Percentiles rank a stretch among this genome's conserved stretches.
These are phyloP conservation scores for Pteropus rufus DNA, from an alignment of 2,797 vertebrate species.

Conservation along the genomic window DNA sequence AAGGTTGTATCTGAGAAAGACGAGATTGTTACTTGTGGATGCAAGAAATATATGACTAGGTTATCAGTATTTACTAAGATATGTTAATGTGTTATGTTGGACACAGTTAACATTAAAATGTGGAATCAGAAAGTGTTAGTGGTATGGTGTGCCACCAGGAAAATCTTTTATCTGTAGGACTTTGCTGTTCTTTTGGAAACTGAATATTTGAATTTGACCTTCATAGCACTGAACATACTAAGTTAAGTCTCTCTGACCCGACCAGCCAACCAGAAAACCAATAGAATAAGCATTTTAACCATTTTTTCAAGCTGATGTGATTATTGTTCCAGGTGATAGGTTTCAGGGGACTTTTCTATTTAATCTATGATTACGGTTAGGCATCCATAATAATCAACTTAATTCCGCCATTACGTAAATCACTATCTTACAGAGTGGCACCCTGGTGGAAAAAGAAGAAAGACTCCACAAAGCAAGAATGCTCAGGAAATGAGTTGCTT, in stretches of 20 bases:
- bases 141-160: neutral
- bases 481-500: neutral
- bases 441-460: neutral
- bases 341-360: slow-evolving; percentile 54
- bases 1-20: neutral
- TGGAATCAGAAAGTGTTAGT: neutral
- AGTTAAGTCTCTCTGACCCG: slow-evolving; percentile 3
- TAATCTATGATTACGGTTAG: slow-evolving; percentile 51
- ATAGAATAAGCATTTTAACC: slow-evolving; percentile 3
- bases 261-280: slow-evolving; percentile 48
- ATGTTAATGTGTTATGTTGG: neutral
- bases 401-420: slow-evolving; percentile 66
- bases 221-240: neutral
- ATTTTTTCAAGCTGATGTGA: slow-evolving; percentile 52
- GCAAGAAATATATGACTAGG: neutral
- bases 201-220: neutral
- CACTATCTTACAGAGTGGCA: neutral
- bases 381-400: slow-evolving; percentile 60
- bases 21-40: neutral
- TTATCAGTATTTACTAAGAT: neutral
- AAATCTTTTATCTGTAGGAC: neutral
- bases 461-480: neutral
- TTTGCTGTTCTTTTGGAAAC: neutral
- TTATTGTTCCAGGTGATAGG: slow-evolving; percentile 54
- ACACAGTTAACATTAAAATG: neutral